Base-by-base conservation (phyloP, 2,797 vertebrate genomes). In the Lateolabrax maculatus region DNA sequence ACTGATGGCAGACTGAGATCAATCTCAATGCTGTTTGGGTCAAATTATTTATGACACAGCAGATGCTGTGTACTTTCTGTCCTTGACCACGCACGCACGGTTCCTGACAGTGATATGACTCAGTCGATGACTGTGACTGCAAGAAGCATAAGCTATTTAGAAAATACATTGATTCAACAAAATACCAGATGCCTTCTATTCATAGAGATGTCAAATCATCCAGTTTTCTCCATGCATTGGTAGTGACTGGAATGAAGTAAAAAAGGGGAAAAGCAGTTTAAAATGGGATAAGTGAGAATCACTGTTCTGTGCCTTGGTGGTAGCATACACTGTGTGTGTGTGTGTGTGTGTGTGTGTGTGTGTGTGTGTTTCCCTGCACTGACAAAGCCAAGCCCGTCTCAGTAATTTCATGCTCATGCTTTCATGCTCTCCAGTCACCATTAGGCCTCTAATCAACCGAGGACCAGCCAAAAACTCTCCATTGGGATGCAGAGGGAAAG, bases 361-460 rank as follows among this genome's bases (percentile, higher is more conserved):
- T 39, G 31, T 78, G 68, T 62, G 41, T 70, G 70, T 44, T 23
- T 61, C 29, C 3, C 19, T 44, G 56, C 71, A 52, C 25, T 69
- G 63, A 76, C 63, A 83, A 80, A 70, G 81, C 83, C 53, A 77
- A 72, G 71, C 65, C 64, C 16, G 31, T 78, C 63, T 80, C 60
- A 65, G 64, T 81, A 82, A 89, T 89, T 83, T 85, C 83, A 87
- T 85, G 84, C 80, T 84, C 79, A 72, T 63, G 70, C 48, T 63
- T 63, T 73, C 49, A 53, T 51, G 63, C 62, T 75, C 86, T 86
- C 51, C 65, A 83, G 84, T 82, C 77, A 86, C 71, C 77, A 86
- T 86, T 85, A 85, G 72, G 57, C 57, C 75, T 83, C 61, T 87
- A 83, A 89, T 85, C 70, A 90, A 71, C 60, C 53, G 9, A 68